A percentile compares a stretch with the other conserved stretches of the same genome.
phyloP scores from a whole-genome alignment of 2,113 vertebrate species.

The Nycticryphes semicollaris region DNA sequence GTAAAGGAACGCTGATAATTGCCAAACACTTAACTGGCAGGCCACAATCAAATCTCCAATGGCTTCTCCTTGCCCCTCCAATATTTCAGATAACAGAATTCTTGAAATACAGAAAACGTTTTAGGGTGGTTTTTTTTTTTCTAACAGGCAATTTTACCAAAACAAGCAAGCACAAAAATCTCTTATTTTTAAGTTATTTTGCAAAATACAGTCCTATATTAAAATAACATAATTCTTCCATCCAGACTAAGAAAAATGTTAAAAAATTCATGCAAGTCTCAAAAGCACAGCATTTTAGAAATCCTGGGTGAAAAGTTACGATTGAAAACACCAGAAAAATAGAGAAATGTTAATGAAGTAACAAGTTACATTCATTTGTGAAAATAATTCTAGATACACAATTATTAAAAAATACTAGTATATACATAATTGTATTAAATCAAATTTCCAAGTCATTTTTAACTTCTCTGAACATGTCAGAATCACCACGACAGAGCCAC shows the following conservation, averaged over 20 bases:
- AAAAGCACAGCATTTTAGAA: neutral
- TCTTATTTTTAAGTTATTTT: neutral
- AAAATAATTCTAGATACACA: rapidly evolving
- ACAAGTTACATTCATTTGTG: neutral
- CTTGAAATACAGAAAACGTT: neutral
- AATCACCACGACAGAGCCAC: neutral
- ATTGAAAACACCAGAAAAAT: neutral
- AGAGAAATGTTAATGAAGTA: neutral
- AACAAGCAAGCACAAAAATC: neutral
- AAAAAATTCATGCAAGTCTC: neutral
- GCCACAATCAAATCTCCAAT: neutral
- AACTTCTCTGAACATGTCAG: neutral
- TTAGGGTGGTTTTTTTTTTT: neutral
- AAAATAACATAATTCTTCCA: neutral
- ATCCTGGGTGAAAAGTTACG: neutral
- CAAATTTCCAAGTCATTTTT: neutral
- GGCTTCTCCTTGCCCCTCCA: neutral
- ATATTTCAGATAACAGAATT: neutral
- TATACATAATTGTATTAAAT: neutral
- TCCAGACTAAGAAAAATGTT: neutral
- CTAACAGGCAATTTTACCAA: neutral
- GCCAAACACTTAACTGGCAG: neutral
- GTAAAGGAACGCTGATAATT: neutral
- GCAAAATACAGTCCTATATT: neutral
- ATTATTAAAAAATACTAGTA: neutral